Evolutionary conservation across 2,113 vertebrate species (phyloP), one percentile per base, ranked within the genome.

Genomic region (Perognathus longimembris): DNA sequence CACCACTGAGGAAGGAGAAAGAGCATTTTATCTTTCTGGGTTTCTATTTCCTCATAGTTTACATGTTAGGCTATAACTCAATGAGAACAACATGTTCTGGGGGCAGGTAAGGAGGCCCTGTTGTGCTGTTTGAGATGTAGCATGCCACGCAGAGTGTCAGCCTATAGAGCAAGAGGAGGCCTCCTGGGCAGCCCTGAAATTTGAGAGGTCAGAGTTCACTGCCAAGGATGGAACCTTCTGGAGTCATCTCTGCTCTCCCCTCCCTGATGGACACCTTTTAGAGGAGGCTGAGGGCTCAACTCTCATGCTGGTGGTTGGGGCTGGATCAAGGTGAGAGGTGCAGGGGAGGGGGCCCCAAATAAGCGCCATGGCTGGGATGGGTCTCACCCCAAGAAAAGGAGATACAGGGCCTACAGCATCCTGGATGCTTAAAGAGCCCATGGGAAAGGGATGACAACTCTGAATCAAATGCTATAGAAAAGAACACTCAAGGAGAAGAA

Each of bases 31-130:
- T 10, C 9, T 59, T 38, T 74, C 59, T 86, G 78, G 26, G 34
- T 71, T 84, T 87, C 63, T 54, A 70, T 64, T 85, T 85, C 28
- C 88, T 67, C 54, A 20, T 57, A 85, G 69, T 90, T 50, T 71
- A 69, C 50, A 18, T 67, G 50, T 54, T 28, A 69, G 24, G 59
- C 38, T 10, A 36, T 34, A 90, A 75, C 22, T 57, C 30, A 92
- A 94, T 32, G 22, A 86, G 42, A 90, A 94, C 28, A 84, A 26
- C 30, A 38, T 50, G 64, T 63, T 80, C 74, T 85, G 14, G 79
- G 24, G 40, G 64, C n/a, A 93, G 59, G 36, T 30, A 50, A 73
- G 88, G n/a, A 36, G 4, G 66, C 38, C 79, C 66, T 45, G 30
- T 38, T 50, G 61, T 0, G 7, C 22, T 54, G 50, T 88, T 45